phyloP scores from a whole-genome alignment of 1,140 invertebrate species.

The Drosophila tristis region DNA sequence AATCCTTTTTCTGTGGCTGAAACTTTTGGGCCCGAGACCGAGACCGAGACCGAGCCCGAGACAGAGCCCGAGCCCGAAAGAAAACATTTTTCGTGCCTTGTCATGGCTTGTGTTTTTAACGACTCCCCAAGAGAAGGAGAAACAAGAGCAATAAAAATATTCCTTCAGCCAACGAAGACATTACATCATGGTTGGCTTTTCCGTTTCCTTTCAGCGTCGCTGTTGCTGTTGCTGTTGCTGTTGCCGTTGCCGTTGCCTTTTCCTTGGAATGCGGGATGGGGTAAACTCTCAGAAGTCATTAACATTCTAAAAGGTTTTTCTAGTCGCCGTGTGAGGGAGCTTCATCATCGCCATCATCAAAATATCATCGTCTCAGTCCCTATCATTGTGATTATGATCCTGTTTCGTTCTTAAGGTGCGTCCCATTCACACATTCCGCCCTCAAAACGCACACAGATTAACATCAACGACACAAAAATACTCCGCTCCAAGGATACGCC shows the following conservation, averaged over 20 bases:
- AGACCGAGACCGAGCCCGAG: not conserved
- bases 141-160: constrained; percentile 72
- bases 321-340: constrained; percentile 50
- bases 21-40: not conserved
- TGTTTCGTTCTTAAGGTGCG: constrained; percentile 47
- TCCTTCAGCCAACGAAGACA: constrained; percentile 30
- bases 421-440: constrained; percentile 3
- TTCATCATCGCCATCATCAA: constrained; percentile 27
- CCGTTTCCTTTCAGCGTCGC: not conserved
- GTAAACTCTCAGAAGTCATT: constrained; percentile 68
- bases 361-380: constrained; percentile 29
- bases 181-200: constrained; percentile 29
- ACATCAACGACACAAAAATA: constrained; percentile 1
- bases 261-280: not conserved
- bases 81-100: constrained; percentile 53
- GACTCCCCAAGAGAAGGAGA: constrained; percentile 40
- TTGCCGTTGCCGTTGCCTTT: not conserved
- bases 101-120: constrained; percentile 70
- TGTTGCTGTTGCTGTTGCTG: not conserved
- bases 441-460: constrained; percentile 13
- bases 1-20: constrained; percentile 12
- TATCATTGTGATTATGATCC: constrained; percentile 20
- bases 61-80: not conserved
- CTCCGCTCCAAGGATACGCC: not conserved
- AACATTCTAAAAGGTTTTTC: constrained; percentile 80